Evolutionary conservation across 1,140 invertebrate species (phyloP), one percentile per base, ranked within the genome.

Genomic region (Apis laboriosa): DNA sequence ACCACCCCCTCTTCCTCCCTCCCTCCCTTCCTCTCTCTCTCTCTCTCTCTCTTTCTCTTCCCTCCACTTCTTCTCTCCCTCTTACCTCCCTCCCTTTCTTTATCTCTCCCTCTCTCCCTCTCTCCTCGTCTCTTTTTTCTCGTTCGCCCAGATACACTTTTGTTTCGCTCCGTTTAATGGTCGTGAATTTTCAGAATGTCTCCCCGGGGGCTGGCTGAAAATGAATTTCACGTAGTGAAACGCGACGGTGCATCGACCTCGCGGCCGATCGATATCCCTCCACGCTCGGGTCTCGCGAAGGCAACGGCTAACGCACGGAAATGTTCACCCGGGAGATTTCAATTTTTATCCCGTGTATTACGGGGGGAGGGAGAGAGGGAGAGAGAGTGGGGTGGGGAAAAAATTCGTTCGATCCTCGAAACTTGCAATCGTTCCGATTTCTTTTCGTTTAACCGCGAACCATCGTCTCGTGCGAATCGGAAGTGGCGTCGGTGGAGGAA

Each of bases 201-300:
- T 88, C 79, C 67, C 49, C 56, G 56, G 61, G 76, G 81, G 43
- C 24, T 61, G 58, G 60, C 79, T 85, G 80, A 88, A 88, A 88
- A 88, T 88, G 84, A 88, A 88, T 88, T 88, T 88, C 86, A 67
- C 86, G 83, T 74, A 83, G 86, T 76, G 75, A 67, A 85, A 87
- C 77, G 80, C 51, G 68, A 72, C 75, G 71, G 80, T 83, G 76
- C 87, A 88, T 83, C 87, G 86, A 88, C 87, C 86, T 66, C 82
- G 64, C 15, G 53, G 13, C 55, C 80, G 87, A 88, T 88, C 87
- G 87, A 88, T 88, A 90, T 87, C 49, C 34, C 70, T 34, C 64
- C 78, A 61, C 34, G 34, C 34, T 17, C 34, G 72, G 49, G 34
- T 71, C 83, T 67, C 83, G 76, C 77, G 80, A 71, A 67, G 83